A percentile compares a stretch with the other conserved stretches of the same genome.
Evolutionary conservation across 92 coral and sea anemone species (phyloP).

Genomic region (Plumapathes pennacea): DNA sequence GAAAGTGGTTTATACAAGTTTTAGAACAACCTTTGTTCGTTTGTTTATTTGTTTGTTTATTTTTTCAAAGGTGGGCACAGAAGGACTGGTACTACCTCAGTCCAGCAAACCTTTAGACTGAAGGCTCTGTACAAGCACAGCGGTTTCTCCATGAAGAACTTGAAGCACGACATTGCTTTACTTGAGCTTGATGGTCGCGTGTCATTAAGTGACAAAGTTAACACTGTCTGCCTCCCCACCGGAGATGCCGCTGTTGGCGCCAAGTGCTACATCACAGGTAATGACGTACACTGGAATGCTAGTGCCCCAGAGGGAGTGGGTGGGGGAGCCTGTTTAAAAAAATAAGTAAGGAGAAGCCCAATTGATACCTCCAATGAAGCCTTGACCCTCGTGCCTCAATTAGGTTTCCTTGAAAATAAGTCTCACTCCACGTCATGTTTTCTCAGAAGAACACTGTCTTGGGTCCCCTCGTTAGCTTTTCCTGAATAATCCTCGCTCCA

Average conservation of each 20-base stretch:
- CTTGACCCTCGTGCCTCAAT: background rate
- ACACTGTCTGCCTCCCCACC: conserved; percentile 67
- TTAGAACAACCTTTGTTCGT: background rate
- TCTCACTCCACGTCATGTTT: background rate
- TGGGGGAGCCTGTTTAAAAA: too few species aligned
- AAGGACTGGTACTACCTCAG: conserved; percentile 51
- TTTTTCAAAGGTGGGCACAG: conserved; percentile 47
- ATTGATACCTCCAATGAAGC: background rate
- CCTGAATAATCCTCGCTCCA: too few species aligned
- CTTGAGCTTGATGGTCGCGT: conserved; percentile 61
- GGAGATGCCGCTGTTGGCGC: conserved; percentile 62
- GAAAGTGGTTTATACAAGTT: background rate
- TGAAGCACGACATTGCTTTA: conserved; percentile 69
- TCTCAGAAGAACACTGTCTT: background rate
- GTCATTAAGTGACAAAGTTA: conserved; percentile 59
- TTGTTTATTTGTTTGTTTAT: background rate
- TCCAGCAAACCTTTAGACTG: conserved; percentile 53
- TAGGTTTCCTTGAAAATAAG: background rate
- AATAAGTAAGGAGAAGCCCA: too few species aligned
- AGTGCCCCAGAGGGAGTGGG: too few species aligned
- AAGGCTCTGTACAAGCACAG: conserved; percentile 55
- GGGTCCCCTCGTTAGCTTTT: too few species aligned
- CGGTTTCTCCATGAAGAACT: conserved; percentile 71
- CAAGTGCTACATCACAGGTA: conserved; percentile 72
- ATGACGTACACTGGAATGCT: background rate